Conservation (phyloP, 2,113 vertebrate genomes). For the Leuciscus idus region DNA sequence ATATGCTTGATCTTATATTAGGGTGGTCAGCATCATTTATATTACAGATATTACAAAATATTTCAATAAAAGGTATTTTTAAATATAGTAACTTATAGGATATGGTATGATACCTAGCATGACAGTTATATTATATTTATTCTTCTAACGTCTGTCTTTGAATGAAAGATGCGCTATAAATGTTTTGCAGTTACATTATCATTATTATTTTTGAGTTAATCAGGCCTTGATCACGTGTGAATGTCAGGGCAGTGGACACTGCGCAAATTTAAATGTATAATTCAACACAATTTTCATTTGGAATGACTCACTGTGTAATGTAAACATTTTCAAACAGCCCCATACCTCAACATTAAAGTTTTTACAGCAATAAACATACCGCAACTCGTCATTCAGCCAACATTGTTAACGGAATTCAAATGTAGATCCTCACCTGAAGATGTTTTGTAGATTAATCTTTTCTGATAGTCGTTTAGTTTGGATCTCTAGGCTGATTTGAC, state of each 20-base stretch:
- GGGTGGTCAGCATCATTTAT: background rate
- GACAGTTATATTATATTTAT: background rate
- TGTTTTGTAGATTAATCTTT: background rate
- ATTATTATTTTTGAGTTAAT: background rate
- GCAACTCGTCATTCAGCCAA: background rate
- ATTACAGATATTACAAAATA: background rate
- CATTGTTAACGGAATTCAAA: background rate
- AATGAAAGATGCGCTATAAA: background rate
- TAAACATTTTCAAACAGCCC: background rate
- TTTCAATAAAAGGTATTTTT: background rate
- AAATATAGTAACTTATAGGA: background rate
- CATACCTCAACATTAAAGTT: background rate
- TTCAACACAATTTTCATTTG: background rate
- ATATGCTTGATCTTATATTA: background rate
- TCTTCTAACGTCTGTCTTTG: background rate
- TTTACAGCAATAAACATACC: background rate
- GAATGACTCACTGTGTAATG: background rate
- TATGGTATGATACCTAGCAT: background rate
- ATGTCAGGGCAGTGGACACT: background rate
- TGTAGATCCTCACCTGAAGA: background rate
- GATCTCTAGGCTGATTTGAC: constrained; percentile 30
- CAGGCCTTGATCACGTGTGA: background rate
- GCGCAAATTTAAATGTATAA: background rate
- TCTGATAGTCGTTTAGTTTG: background rate
- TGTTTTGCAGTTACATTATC: background rate